Evolutionary conservation across 2,113 vertebrate genomes (phyloP).

Genomic region (Atlantisia rogersi): DNA sequence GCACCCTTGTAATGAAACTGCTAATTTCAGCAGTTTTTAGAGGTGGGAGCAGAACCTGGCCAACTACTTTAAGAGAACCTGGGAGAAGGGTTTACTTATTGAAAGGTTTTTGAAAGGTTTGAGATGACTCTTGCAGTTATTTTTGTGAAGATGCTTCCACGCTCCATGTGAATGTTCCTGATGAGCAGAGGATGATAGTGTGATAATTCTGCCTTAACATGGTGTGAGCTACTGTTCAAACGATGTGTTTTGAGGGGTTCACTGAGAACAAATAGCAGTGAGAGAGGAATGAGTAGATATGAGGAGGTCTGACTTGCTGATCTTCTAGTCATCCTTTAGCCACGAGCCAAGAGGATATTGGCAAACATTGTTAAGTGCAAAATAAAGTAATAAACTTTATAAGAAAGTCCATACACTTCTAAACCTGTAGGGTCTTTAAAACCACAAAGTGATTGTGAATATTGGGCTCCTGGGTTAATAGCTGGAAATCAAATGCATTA

Average conservation of each 20-base stretch:
- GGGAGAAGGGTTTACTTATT: background rate
- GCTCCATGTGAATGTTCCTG: background rate
- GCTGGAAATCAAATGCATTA: slow-evolving; percentile 70
- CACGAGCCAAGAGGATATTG: slow-evolving; percentile 14
- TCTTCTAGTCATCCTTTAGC: slow-evolving; percentile 14
- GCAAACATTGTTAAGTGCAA: slow-evolving; percentile 28
- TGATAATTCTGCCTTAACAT: background rate
- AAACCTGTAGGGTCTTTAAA: slow-evolving; percentile 25
- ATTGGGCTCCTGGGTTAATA: slow-evolving; percentile 77
- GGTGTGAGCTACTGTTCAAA: background rate
- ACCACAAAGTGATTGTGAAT: slow-evolving; percentile 39
- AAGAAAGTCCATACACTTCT: background rate
- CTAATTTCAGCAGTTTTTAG: background rate
- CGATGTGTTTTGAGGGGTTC: background rate
- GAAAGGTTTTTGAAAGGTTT: background rate
- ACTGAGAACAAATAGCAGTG: background rate
- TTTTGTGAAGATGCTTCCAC: background rate
- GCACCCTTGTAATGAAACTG: fast-evolving
- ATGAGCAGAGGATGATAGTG: background rate
- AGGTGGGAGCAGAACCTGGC: background rate
- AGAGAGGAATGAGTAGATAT: background rate
- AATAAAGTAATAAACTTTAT: slow-evolving; percentile 37
- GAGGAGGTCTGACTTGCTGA: background rate
- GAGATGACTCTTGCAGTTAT: background rate
- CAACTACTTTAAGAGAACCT: background rate